Evolutionary conservation across 2,888 invertebrate species (phyloP), one percentile per base, ranked within the genome.

Genomic region (Sialis lutaria): DNA sequence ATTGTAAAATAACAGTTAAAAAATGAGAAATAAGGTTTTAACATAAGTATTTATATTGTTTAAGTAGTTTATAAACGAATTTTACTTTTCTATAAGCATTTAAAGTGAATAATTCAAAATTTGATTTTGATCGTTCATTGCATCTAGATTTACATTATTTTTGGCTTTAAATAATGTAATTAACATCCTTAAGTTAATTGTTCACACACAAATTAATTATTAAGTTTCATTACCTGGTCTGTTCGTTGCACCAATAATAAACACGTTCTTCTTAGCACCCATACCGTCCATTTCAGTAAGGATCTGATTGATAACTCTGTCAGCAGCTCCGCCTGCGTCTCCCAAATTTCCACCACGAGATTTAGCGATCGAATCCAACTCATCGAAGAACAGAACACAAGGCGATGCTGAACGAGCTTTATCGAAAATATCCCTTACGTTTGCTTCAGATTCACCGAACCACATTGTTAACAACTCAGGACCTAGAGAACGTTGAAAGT

Each of bases 241-340:
- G 70, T 91, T 92, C 51, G 92, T 92, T 54, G 89, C 84, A 64
- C 98, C 98, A 64, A 98, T 98, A 56, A 98, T 98, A 67, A 99
- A 99, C 22, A 98, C 98, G 65, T 98, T 98, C 69, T 98, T 98
- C 75, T 98, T 98, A 33, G 95, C 89, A 35, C 93, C 93, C 97
- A 99, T 99, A 59, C 98, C 98, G 67, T 98, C 98, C 98, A 98
- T 98, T 74, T 98, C 98, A 1, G 98, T 98, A 48, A 98, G 76
- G 60, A 98, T 92, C 74, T 99, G 98, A 72, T 99, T 99, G 67
- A 98, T 98, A 50, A 98, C 98, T 54, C 98, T 77, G 70, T 99
- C 98, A 2, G 97, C 96, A 39, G 98, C 97, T 50, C 93, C 95
- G 55, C 97, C 96, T 40, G 95, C 97, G 71, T 98, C 97, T 30